Base-by-base conservation (phyloP, 2,113 vertebrate genomes). In the Anas platyrhynchos region DNA sequence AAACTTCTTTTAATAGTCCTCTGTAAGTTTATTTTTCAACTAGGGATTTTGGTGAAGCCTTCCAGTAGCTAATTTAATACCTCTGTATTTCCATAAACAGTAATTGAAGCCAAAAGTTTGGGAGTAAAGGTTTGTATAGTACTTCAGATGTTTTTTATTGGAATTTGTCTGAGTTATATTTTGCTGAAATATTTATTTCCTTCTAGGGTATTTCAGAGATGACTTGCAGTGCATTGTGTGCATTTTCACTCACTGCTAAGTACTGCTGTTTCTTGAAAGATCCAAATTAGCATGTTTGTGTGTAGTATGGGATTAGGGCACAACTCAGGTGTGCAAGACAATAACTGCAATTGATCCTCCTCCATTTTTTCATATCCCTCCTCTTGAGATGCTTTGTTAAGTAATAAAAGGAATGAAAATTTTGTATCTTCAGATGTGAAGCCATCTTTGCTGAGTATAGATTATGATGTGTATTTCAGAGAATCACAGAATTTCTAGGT, bases 1-100 rank as follows among this genome's bases (percentile, higher is more conserved):
- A 62, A 25, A 46, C 8, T 67, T 69, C 68, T 36, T 79, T 77
- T 48, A 69, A 11, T 50, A 81, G 44, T 50, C 36, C 22, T 91
- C 54, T 81, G 31, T 25, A 17, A 79, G 36, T 78, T 94, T 91
- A 23, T 55, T 94, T 92, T 93, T 80, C 38, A 76, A 1, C 48
- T 73, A 32, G 23, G 36, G 44, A 63, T 91, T 83, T 92, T 79
- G 43, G 27, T 89, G 65, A 95, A 95, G 54, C 55, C 29, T 93
- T 88, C 7, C 32, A 76, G 34, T 88, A 77, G 79, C 48, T 86
- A 71, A 69, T 76, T 91, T 88, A 86, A 84, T 74, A 55, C 29
- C 20, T 36, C 31, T 48, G 1, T 58, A 65, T 93, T 94, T 94
- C 58, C 21, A 31, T 76, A 48, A 83, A 26, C 29, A 54, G 54